Percentiles rank a stretch among this genome's conserved stretches.
These are phyloP conservation scores for Tetrapedia diversipes DNA, from an alignment of 2,888 invertebrate genomes.

Conservation along the genomic window DNA sequence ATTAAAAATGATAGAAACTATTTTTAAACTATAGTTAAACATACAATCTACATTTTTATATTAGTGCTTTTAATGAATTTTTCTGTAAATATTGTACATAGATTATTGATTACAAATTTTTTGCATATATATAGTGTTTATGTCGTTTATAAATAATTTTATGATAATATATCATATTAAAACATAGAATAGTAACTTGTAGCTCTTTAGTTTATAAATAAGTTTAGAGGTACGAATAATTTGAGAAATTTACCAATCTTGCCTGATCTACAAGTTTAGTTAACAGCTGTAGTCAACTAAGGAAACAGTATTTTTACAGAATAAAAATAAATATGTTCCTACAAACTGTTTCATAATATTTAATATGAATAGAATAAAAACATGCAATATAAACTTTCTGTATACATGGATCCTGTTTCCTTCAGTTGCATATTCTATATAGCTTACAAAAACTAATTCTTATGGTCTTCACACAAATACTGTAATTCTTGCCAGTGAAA, in stretches of 20 bases:
- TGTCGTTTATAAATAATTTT: constrained; percentile 4
- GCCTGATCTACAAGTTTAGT: constrained; percentile 30
- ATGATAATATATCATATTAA: no score
- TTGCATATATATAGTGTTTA: constrained; percentile 1
- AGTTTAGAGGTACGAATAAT: constrained; percentile 3
- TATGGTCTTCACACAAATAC: constrained; percentile 18
- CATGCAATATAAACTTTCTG: neutral
- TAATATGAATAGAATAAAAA: neutral
- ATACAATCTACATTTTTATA: neutral
- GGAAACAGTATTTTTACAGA: constrained; percentile 46
- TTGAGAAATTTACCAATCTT: constrained; percentile 38
- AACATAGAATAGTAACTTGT: constrained; percentile 2
- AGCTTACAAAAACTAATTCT: constrained; percentile 16
- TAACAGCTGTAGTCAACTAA: constrained; percentile 11
- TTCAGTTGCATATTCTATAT: constrained; percentile 19
- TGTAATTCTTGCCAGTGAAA: constrained; percentile 65
- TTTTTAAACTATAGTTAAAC: constrained; percentile 2
- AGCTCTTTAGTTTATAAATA: constrained; percentile 28
- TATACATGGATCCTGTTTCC: constrained; percentile 34
- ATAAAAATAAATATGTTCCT: constrained; percentile 14
- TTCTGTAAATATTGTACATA: constrained; percentile 53
- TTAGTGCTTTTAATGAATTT: neutral
- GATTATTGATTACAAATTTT: neutral
- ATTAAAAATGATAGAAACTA: neutral
- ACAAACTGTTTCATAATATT: neutral